These are phyloP conservation scores for Paragorgia papillata DNA, from an alignment of 92 coral and sea anemone genomes.

Conservation along the genomic window DNA sequence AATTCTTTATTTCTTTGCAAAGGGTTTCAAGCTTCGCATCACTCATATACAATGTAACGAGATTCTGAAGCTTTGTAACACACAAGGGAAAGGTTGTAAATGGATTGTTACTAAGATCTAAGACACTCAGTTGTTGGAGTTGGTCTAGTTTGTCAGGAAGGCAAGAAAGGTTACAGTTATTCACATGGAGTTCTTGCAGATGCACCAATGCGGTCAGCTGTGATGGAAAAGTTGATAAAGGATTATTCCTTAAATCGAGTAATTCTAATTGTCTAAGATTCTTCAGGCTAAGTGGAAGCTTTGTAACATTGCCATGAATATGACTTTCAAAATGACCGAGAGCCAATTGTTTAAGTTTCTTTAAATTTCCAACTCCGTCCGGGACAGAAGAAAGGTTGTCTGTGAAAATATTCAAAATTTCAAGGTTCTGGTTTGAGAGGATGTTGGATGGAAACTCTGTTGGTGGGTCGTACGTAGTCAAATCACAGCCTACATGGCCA, in stretches of 20 bases:
- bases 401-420: slow-evolving; percentile 72
- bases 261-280: slow-evolving; percentile 50
- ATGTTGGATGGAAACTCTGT: slow-evolving; percentile 59
- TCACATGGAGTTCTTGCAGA: slow-evolving; percentile 72
- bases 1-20: slow-evolving; percentile 68
- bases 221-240: slow-evolving; percentile 67
- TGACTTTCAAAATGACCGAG: slow-evolving; percentile 63
- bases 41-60: slow-evolving; percentile 69
- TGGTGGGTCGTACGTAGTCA: slow-evolving; percentile 66
- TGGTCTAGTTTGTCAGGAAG: slow-evolving; percentile 63
- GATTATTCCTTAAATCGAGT: slow-evolving; percentile 73
- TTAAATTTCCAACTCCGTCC: slow-evolving; percentile 55
- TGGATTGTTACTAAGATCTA: slow-evolving; percentile 74
- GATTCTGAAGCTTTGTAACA: slow-evolving; percentile 61
- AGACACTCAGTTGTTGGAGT: slow-evolving; percentile 55
- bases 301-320: slow-evolving; percentile 48
- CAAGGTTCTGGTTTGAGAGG: slow-evolving; percentile 45
- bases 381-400: slow-evolving; percentile 64
- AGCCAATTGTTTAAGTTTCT: slow-evolving; percentile 56
- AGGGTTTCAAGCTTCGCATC: slow-evolving; percentile 60
- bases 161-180: slow-evolving; percentile 63
- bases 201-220: slow-evolving; percentile 59
- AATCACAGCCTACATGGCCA: slow-evolving; percentile 69
- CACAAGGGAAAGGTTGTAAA: slow-evolving; percentile 60
- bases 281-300: slow-evolving; percentile 63